These are phyloP conservation scores for Montipora sp. DNA, from an alignment of 64 coral and sea anemone genomes.

Conservation along the genomic window DNA sequence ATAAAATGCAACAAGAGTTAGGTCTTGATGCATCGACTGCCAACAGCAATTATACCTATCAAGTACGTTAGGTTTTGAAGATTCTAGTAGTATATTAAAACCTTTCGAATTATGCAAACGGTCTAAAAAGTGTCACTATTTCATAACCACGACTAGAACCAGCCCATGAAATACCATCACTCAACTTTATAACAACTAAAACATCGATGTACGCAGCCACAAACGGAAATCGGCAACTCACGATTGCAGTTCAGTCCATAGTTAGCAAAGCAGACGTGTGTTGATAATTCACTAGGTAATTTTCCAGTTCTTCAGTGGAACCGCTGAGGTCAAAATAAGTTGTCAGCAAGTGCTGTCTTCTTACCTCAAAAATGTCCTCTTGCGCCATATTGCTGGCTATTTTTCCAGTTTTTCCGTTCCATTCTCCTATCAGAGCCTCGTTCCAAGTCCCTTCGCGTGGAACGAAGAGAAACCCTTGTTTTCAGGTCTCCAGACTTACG, in stretches of 20 bases:
- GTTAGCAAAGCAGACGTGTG: not conserved
- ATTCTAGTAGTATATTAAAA: too few species aligned
- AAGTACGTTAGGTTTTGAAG: too few species aligned
- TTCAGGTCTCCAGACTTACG: not conserved
- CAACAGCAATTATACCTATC: too few species aligned
- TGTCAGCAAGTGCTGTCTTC: not conserved
- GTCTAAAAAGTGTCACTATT: not conserved
- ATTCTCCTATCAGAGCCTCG: not conserved
- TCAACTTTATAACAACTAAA: not conserved
- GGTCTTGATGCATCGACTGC: too few species aligned
- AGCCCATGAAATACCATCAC: not conserved
- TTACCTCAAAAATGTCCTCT: not conserved
- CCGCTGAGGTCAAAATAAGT: not conserved
- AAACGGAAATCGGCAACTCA: not conserved
- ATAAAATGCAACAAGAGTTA: too few species aligned
- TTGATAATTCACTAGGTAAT: not conserved
- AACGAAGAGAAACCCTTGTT: not conserved
- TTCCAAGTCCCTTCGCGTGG: conserved; percentile 1
- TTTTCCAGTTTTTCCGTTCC: not conserved
- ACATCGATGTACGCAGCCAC: not conserved
- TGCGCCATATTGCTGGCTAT: not conserved
- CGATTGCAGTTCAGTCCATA: not conserved
- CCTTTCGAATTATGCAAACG: too few species aligned
- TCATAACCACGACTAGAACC: not conserved
- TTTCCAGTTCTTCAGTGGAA: not conserved